Conservation (phyloP, 2,888 invertebrate genomes). For the Pollenia amentaria region DNA sequence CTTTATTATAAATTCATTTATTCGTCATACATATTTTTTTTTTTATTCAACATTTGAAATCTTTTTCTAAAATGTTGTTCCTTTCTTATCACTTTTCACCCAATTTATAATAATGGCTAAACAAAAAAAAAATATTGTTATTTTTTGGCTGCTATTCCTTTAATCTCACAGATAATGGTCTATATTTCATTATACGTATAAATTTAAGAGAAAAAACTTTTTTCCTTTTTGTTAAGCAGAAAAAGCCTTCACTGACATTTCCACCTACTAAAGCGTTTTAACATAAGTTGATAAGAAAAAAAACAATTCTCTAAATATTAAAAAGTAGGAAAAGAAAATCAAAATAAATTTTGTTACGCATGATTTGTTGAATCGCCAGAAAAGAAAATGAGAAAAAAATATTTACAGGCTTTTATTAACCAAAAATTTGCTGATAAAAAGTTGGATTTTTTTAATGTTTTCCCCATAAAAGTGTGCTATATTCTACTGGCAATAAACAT, state of each 20-base stretch:
- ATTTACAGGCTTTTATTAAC: conserved; percentile 76
- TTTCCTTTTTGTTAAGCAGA: neutral
- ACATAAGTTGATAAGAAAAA: neutral
- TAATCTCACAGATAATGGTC: conserved; percentile 50
- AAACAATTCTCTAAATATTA: conserved; percentile 18
- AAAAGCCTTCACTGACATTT: conserved; percentile 11
- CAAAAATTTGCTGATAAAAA: conserved; percentile 34
- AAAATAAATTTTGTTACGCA: conserved; percentile 82
- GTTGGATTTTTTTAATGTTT: conserved; percentile 6
- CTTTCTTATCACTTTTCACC: conserved; percentile 59
- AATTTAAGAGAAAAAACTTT: conserved; percentile 23
- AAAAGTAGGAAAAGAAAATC: conserved; percentile 76
- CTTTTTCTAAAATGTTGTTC: conserved; percentile 13
- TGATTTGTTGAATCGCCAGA: conserved; percentile 75
- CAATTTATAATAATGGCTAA: conserved; percentile 59
- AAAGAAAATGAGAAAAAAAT: conserved; percentile 80
- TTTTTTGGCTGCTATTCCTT: conserved; percentile 23
- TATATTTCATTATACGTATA: conserved; percentile 55
- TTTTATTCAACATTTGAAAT: neutral
- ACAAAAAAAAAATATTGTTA: conserved; percentile 17
- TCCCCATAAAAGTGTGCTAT: neutral
- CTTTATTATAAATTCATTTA: conserved; percentile 55
- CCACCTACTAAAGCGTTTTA: conserved; percentile 39
- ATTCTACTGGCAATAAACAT: conserved; percentile 1
- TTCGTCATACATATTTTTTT: conserved; percentile 39